A percentile compares a stretch with the other conserved stretches of the same genome.
Evolutionary conservation across 2,113 vertebrate genomes (phyloP).

Genomic region (Neogobius melanostomus): DNA sequence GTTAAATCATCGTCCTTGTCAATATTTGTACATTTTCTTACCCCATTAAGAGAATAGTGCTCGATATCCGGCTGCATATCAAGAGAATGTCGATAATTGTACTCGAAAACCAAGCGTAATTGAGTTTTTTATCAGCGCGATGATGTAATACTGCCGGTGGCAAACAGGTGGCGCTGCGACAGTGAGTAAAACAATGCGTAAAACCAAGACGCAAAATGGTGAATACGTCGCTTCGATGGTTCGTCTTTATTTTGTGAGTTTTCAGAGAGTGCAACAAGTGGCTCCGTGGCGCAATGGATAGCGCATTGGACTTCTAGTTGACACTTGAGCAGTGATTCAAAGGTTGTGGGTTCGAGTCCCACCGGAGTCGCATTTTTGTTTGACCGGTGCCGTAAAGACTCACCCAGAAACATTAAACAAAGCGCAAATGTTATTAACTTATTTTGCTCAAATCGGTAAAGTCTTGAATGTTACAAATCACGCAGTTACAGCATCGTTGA

Average conservation of each 20-base stretch:
- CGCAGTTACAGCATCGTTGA: too few species aligned
- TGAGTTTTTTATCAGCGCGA: not conserved
- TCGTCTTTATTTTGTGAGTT: not conserved
- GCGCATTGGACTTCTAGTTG: conserved; percentile 11
- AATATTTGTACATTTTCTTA: not conserved
- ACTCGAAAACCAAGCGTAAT: not conserved
- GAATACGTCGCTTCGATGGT: too few species aligned
- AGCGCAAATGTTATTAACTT: too few species aligned
- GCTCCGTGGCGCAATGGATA: conserved; percentile 15
- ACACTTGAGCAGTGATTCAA: conserved; percentile 11
- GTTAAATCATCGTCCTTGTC: not conserved
- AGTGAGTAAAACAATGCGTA: not conserved
- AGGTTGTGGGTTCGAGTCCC: conserved; percentile 15
- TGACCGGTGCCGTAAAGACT: not conserved
- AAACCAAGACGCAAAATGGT: not conserved
- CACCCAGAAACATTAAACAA: not conserved
- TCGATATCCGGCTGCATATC: too few species aligned
- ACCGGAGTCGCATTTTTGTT: conserved; percentile 9
- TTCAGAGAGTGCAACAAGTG: not conserved
- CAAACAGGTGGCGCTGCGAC: not conserved
- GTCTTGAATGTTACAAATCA: too few species aligned
- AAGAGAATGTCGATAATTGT: not conserved
- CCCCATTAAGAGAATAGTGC: too few species aligned
- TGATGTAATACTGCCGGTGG: not conserved
- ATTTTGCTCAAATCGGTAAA: too few species aligned